A percentile compares a stretch with the other conserved stretches of the same genome.
phyloP scores from a whole-genome alignment of 2,797 vertebrate species.

The Myotis pilosus region DNA sequence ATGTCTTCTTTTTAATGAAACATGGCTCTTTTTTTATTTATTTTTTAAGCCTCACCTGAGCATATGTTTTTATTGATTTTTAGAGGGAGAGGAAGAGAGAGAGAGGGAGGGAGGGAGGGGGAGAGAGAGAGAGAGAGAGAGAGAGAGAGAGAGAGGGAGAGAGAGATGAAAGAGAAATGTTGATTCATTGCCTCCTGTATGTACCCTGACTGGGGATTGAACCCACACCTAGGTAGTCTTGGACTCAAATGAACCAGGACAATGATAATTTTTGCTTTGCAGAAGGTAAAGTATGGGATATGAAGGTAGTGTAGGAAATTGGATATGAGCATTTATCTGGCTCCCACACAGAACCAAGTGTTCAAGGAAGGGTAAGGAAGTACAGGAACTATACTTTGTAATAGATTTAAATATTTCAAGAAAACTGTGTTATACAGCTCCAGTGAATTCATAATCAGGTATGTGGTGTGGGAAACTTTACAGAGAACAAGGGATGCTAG shows the following conservation, averaged over 20 bases:
- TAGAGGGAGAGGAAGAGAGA: neutral
- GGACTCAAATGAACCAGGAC: neutral
- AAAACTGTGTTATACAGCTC: neutral
- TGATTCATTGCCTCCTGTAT: no score
- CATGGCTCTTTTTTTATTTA: neutral
- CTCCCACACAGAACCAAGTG: constrained; percentile 13
- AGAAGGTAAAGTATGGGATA: neutral
- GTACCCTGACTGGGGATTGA: no score
- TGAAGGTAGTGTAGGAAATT: neutral
- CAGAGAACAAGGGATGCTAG: neutral
- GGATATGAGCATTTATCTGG: neutral
- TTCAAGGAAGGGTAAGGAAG: constrained; percentile 33
- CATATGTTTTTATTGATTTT: neutral
- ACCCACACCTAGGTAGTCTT: neutral
- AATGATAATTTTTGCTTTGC: neutral
- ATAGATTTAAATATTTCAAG: constrained; percentile 36
- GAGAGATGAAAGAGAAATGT: no score
- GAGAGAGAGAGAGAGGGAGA: no score
- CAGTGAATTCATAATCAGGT: constrained; percentile 32
- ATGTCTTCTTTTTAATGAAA: neutral
- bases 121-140: neutral
- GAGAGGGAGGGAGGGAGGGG: neutral
- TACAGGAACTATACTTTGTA: neutral
- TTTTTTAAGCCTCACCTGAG: neutral
- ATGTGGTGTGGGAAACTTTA: neutral